phyloP scores from a whole-genome alignment of 1,140 invertebrate genomes.

The Drosophila pruinosa region DNA sequence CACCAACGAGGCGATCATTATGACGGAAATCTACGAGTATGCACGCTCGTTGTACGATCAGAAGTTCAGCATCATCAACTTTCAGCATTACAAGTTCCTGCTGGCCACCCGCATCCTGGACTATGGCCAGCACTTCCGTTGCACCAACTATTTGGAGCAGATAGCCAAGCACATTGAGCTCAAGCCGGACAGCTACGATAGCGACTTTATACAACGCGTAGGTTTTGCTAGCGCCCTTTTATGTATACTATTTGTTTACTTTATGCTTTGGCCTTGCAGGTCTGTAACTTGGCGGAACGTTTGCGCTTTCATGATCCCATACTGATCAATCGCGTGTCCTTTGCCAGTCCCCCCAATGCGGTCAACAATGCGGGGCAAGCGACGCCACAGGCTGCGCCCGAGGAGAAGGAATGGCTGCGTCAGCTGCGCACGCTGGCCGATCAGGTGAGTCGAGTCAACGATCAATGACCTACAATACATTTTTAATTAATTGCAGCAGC shows the following conservation, averaged over 20 bases:
- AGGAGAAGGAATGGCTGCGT: conserved; percentile 85
- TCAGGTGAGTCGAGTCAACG: conserved; percentile 31
- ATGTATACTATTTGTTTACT: background rate
- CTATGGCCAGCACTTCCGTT: conserved; percentile 91
- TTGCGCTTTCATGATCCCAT: conserved; percentile 92
- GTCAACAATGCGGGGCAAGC: conserved; percentile 63
- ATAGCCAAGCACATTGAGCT: conserved; percentile 87
- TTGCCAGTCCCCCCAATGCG: conserved; percentile 66
- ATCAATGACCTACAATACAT: too few relatives aligned
- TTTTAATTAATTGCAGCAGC: background rate
- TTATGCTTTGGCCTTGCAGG: conserved; percentile 30
- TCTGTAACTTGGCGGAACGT: conserved; percentile 80
- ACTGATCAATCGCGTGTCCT: conserved; percentile 72
- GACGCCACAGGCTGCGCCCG: conserved; percentile 50
- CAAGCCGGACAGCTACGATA: conserved; percentile 85
- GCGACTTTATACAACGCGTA: conserved; percentile 86
- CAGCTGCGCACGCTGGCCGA: conserved; percentile 82
- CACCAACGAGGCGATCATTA: conserved; percentile 93
- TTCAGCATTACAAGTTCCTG: conserved; percentile 90
- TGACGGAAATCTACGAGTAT: conserved; percentile 97
- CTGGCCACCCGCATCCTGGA: conserved; percentile 90
- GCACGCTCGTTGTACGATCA: conserved; percentile 91
- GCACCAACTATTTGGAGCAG: conserved; percentile 90
- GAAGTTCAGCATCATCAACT: conserved; percentile 88
- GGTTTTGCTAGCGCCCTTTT: background rate